phyloP scores from a whole-genome alignment of 37 sponge, comb jelly and placozoan species.

The Diacarnus erythraeanus region DNA sequence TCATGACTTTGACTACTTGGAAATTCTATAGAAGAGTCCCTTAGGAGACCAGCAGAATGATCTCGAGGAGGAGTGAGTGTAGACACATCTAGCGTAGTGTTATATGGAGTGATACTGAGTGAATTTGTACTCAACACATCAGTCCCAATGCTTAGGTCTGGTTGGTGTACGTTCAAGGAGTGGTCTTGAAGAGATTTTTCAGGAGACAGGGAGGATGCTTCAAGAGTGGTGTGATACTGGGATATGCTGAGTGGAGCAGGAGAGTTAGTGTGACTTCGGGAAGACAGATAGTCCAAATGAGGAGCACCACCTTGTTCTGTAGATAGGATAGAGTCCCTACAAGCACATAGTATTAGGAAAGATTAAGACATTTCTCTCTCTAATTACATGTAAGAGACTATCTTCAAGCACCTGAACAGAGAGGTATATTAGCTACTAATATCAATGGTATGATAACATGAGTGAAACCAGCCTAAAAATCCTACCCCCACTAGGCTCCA shows the following conservation, averaged over 20 bases:
- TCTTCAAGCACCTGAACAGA: too few species aligned
- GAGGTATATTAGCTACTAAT: too few species aligned
- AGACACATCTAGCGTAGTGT: neutral
- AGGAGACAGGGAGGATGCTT: neutral
- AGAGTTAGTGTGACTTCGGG: neutral
- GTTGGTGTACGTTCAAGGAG: neutral
- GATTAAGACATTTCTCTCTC: too few species aligned
- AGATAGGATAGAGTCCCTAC: too few species aligned
- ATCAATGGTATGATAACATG: too few species aligned
- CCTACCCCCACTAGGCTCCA: too few species aligned
- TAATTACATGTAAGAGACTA: too few species aligned
- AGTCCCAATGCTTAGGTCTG: neutral
- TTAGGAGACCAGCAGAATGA: neutral
- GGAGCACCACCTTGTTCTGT: too few species aligned
- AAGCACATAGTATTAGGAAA: too few species aligned
- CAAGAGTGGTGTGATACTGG: conserved; percentile 24
- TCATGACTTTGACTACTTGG: neutral
- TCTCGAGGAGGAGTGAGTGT: neutral
- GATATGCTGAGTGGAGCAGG: conserved; percentile 33
- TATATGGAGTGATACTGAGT: conserved; percentile 10
- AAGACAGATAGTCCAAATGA: too few species aligned
- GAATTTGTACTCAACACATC: neutral
- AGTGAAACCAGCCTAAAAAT: too few species aligned
- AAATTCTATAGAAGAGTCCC: neutral
- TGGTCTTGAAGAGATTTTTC: neutral